Evolutionary conservation across 2,888 invertebrate genomes (phyloP), one percentile per base, ranked within the genome.

Genomic region (Gymnocheta viridis): DNA sequence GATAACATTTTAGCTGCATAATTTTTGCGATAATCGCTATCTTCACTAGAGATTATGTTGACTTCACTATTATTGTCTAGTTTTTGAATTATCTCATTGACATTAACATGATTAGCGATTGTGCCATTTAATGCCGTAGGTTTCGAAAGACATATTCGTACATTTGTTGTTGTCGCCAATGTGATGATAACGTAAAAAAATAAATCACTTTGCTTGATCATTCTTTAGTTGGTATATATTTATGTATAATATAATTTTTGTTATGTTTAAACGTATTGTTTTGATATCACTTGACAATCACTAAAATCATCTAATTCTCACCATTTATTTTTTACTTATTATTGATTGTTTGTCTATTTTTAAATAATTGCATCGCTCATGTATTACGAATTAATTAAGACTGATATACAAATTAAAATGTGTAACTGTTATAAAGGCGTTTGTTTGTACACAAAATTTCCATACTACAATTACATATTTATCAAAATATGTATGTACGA

Each of bases 1-100:
- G 88, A 88, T 47, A 88, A 69, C 89, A 91, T 89, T 56, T 87
- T 74, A 0, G 74, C 72, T 0, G 89, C 88, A 85, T 91, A 91
- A n/a, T 86, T 58, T 3, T 17, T 35, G 56, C 87, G 87, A 38
- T 84, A 82, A 49, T 82, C 81, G 3, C 27, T 51, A n/a, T 82
- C 82, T 60, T 67, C 44, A 35, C 38, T 32, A 38, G 49, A 44
- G 10, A 77, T 70, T 19, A 49, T 32, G n/a, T 86, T 85, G 3
- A 6, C 60, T 2, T 19, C 44, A 69, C 38, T 41, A 49, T 56
- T 64, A 19, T 54, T 17, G 7, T 6, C 24, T 17, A 58, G 49
- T 22, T 38, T 3, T 6, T 27, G 14, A 10, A 49, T 49, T 17
- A 67, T 60, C 14, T 67, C 74, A 44, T 69, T 67, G 24, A 32